phyloP scores from a whole-genome alignment of 2,113 vertebrate species.

The Rana temporaria region DNA sequence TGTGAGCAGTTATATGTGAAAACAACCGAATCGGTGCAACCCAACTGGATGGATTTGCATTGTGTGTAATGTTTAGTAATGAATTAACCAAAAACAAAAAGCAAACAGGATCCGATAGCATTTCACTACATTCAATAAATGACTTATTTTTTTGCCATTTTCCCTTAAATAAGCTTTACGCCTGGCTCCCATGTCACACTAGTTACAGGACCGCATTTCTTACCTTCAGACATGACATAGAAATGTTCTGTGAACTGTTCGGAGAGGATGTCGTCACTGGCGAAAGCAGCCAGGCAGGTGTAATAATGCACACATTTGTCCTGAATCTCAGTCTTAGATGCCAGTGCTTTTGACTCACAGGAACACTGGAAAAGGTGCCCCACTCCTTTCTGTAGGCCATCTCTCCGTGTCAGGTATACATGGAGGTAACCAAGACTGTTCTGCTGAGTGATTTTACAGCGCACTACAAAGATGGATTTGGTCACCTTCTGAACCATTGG shows the following conservation, averaged over 20 bases:
- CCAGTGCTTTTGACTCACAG: slow-evolving; percentile 67
- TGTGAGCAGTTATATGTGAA: too few species aligned
- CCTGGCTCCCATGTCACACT: too few species aligned
- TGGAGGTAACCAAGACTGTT: slow-evolving; percentile 87
- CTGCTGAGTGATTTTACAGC: slow-evolving; percentile 78
- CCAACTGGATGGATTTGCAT: too few species aligned
- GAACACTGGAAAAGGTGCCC: slow-evolving; percentile 76
- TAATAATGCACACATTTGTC: slow-evolving; percentile 88
- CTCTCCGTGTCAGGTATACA: slow-evolving; percentile 74
- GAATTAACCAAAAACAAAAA: too few species aligned
- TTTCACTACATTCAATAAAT: too few species aligned
- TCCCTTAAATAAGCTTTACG: too few species aligned
- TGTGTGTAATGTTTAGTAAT: too few species aligned
- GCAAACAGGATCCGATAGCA: too few species aligned
- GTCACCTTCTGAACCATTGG: slow-evolving; percentile 87
- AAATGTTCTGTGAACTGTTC: slow-evolving; percentile 87
- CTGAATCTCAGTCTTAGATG: slow-evolving; percentile 51
- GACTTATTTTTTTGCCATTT: too few species aligned
- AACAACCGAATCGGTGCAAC: too few species aligned
- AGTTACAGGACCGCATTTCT: slow-evolving; percentile 22
- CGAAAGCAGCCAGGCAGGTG: slow-evolving; percentile 89
- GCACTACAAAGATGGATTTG: slow-evolving; percentile 83
- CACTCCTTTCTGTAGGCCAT: slow-evolving; percentile 54
- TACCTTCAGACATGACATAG: slow-evolving; percentile 73
- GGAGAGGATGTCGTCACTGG: slow-evolving; percentile 85